Evolutionary conservation across 2,797 vertebrate genomes (phyloP).

Genomic region (Ateles fusciceps): DNA sequence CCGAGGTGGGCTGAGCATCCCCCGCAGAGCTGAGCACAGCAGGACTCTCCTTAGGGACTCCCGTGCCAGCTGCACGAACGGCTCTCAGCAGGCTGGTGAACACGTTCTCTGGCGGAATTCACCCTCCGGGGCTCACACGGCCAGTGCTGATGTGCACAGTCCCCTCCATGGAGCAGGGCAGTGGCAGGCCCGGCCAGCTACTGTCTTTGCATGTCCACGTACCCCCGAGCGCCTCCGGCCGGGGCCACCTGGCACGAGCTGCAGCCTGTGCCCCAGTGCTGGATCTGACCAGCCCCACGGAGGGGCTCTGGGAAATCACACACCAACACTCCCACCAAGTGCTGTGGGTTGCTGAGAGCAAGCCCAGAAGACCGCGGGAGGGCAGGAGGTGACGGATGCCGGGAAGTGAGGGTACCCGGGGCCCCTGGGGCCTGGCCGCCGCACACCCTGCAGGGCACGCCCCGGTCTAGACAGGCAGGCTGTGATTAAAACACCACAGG

Average conservation of each 20-base stretch:
- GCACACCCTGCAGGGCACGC: not conserved
- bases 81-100: not conserved
- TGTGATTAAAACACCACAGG: not conserved
- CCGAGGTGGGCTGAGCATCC: not conserved
- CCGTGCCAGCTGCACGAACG: not conserved
- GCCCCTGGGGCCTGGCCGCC: not conserved
- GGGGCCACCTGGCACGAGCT: not conserved
- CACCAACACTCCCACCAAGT: not conserved
- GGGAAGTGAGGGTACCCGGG: not conserved
- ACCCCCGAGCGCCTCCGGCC: not conserved
- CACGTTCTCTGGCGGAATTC: not conserved
- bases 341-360: not conserved
- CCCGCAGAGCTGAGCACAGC: not conserved
- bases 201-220: too few species aligned
- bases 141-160: not conserved
- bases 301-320: not conserved
- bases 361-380: not conserved
- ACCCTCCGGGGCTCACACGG: fast-evolving
- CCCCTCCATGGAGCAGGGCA: not conserved
- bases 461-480: not conserved
- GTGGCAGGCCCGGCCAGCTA: too few species aligned
- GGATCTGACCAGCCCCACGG: not conserved
- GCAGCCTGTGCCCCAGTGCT: not conserved
- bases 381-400: not conserved
- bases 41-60: not conserved